These are phyloP conservation scores for Pteronotus mesoamericanus DNA, from an alignment of 2,797 vertebrate species.

Conservation along the genomic window DNA sequence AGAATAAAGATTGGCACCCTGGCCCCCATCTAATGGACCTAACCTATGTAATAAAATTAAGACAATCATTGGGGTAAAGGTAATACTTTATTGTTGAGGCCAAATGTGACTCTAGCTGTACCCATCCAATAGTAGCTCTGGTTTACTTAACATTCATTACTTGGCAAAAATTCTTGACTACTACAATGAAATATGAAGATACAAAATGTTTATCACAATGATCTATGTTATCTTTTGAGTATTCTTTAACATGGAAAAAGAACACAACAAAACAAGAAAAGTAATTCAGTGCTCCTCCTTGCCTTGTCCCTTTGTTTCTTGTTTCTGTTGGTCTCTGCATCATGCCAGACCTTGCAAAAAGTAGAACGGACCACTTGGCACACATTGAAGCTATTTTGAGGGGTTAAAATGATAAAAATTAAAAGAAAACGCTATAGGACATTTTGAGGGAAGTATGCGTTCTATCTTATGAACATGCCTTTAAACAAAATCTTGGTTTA, in stretches of 20 bases:
- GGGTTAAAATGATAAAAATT: neutral
- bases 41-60: neutral
- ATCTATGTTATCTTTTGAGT: constrained; percentile 24
- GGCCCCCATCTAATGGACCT: neutral
- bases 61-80: neutral
- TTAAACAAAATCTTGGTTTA: constrained; percentile 7
- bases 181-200: constrained; percentile 12
- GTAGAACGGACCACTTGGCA: neutral
- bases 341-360: neutral
- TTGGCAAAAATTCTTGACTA: constrained; percentile 6
- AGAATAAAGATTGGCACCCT: neutral
- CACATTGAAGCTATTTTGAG: neutral
- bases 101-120: neutral
- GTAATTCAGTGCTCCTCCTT: neutral
- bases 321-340: neutral
- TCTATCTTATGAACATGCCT: neutral
- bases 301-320: neutral
- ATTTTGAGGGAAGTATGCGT: neutral
- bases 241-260: neutral
- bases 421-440: neutral
- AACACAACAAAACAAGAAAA: neutral
- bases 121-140: neutral
- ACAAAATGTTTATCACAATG: neutral
- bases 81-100: neutral
- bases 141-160: constrained; percentile 2